Evolutionary conservation across 1,140 invertebrate genomes (phyloP).

Genomic region (Thaumatotibia leucotreta): DNA sequence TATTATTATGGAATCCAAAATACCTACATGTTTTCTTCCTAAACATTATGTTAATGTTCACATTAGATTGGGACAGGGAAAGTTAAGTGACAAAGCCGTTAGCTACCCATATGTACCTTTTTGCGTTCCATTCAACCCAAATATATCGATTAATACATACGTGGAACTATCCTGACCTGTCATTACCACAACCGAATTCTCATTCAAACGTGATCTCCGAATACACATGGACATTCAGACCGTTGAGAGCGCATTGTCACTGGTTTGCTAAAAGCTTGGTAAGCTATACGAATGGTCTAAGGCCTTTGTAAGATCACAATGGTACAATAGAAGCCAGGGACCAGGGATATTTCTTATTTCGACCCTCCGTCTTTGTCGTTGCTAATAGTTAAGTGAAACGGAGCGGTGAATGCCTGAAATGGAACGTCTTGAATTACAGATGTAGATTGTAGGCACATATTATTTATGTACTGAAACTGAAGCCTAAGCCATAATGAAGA

Average conservation of each 20-base stretch:
- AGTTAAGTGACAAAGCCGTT: too few species aligned
- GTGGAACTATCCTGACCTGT: background rate
- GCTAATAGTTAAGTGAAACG: background rate
- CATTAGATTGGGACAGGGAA: too few species aligned
- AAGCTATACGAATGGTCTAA: background rate
- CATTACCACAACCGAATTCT: background rate
- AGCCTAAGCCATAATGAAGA: too few species aligned
- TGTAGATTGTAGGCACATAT: too few species aligned
- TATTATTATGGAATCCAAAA: too few species aligned
- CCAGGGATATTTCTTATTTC: background rate
- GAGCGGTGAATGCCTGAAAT: background rate
- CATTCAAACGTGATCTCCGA: background rate
- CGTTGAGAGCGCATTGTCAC: background rate
- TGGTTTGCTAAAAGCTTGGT: background rate
- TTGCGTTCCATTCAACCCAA: background rate
- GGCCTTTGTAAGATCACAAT: background rate
- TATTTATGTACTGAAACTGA: too few species aligned
- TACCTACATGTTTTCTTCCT: too few species aligned
- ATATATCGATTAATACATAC: background rate
- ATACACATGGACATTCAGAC: background rate
- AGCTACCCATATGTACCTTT: background rate
- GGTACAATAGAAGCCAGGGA: background rate
- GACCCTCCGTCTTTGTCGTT: background rate
- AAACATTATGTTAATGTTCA: too few species aligned
- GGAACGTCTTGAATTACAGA: background rate